phyloP scores from a whole-genome alignment of 2,113 vertebrate species.

The Fregata magnificens region DNA sequence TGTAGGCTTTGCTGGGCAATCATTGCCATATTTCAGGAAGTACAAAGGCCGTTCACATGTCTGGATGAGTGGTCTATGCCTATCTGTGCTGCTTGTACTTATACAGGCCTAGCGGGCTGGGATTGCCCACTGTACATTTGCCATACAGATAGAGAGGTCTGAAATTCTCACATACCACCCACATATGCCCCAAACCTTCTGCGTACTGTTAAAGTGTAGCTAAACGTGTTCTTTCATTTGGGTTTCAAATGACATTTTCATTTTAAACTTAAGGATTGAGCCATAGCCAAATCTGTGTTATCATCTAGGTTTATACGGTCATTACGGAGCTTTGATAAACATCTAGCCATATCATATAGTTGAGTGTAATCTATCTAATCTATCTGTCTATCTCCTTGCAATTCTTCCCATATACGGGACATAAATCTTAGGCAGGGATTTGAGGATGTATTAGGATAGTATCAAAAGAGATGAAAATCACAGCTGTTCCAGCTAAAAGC shows the following conservation, averaged over 20 bases:
- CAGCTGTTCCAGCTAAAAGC: constrained; percentile 67
- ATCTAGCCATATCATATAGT: constrained; percentile 18
- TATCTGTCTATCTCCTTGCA: constrained; percentile 61
- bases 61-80: background rate
- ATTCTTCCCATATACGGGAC: constrained; percentile 51
- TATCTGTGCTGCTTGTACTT: background rate
- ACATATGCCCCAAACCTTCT: background rate
- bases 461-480: constrained; percentile 69
- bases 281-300: constrained; percentile 21
- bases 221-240: background rate
- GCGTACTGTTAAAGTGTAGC: background rate
- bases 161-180: background rate
- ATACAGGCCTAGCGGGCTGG: background rate
- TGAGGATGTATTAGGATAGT: constrained; percentile 66
- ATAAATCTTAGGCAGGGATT: constrained; percentile 66
- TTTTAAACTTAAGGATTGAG: constrained; percentile 33
- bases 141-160: background rate
- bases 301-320: constrained; percentile 34
- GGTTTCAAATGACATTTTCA: constrained; percentile 27
- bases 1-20: background rate
- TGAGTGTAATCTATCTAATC: constrained; percentile 45
- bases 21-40: background rate
- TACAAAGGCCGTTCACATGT: background rate
- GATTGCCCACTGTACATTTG: background rate
- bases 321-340: constrained; percentile 58